A percentile compares a stretch with the other conserved stretches of the same genome.
Conservation (phyloP, 2,797 vertebrate genomes). For the Rallus crepitans region DNA sequence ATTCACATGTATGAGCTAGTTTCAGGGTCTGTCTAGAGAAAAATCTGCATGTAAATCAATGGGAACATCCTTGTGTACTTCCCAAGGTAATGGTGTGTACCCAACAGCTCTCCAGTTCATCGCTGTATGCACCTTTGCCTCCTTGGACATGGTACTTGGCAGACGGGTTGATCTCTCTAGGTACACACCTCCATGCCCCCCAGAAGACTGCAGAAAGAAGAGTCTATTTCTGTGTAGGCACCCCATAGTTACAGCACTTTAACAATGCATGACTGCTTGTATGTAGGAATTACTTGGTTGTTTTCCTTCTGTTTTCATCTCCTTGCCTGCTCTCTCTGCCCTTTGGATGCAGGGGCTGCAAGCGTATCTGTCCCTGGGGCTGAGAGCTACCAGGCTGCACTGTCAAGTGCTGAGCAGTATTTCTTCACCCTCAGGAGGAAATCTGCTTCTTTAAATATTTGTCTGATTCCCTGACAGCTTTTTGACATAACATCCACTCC, state of each 20-base stretch:
- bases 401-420: conserved; percentile 38
- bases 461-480: conserved; percentile 50
- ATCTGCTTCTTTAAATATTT: conserved; percentile 54
- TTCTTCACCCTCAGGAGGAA: conserved; percentile 51
- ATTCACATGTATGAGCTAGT: not conserved
- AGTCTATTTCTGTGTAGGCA: not conserved
- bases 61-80: not conserved
- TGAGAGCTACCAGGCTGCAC: conserved; percentile 16
- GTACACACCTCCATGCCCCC: accelerated
- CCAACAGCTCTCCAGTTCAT: not conserved
- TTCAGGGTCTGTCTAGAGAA: not conserved
- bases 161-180: not conserved
- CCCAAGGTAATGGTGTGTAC: not conserved
- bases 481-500: conserved; percentile 45
- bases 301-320: not conserved
- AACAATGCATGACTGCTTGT: not conserved
- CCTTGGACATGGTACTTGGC: not conserved
- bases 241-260: not conserved
- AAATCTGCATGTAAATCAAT: not conserved
- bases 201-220: not conserved
- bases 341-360: not conserved
- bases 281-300: not conserved
- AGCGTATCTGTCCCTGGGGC: not conserved
- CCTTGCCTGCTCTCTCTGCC: not conserved
- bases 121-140: not conserved